Conservation (phyloP, 92 coral and sea anemone genomes). For the Parazoanthus swiftii region DNA sequence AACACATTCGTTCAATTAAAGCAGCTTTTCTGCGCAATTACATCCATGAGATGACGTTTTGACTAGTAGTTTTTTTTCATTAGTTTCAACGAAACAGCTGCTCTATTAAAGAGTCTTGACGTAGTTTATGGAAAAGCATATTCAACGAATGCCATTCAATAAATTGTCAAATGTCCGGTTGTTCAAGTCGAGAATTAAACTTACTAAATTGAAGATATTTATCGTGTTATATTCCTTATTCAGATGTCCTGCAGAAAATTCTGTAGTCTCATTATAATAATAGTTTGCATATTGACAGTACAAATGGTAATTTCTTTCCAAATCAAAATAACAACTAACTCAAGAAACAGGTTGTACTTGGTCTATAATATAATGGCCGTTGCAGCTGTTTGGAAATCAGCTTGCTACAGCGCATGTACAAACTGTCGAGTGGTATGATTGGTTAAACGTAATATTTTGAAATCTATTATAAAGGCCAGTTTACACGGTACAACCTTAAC, state of each 20-base stretch:
- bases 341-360: background rate
- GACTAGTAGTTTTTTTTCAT: background rate
- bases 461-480: too few relatives aligned
- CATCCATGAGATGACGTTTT: background rate
- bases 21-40: background rate
- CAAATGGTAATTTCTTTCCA: background rate
- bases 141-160: background rate
- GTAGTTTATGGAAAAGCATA: background rate
- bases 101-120: background rate
- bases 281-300: background rate
- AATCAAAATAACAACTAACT: too few relatives aligned
- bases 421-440: too few relatives aligned
- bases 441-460: too few relatives aligned
- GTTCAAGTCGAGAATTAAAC: background rate
- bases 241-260: too few relatives aligned
- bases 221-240: too few relatives aligned
- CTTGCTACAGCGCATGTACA: too few relatives aligned
- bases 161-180: background rate
- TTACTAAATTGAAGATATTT: too few relatives aligned
- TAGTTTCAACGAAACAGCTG: background rate
- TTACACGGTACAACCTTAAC: too few relatives aligned
- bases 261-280: background rate
- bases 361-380: background rate
- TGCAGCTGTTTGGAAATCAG: too few relatives aligned
- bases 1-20: background rate